A percentile compares a stretch with the other conserved stretches of the same genome.
Evolutionary conservation across 2,888 invertebrate genomes (phyloP).

Genomic region (Parthenolecanium corni): DNA sequence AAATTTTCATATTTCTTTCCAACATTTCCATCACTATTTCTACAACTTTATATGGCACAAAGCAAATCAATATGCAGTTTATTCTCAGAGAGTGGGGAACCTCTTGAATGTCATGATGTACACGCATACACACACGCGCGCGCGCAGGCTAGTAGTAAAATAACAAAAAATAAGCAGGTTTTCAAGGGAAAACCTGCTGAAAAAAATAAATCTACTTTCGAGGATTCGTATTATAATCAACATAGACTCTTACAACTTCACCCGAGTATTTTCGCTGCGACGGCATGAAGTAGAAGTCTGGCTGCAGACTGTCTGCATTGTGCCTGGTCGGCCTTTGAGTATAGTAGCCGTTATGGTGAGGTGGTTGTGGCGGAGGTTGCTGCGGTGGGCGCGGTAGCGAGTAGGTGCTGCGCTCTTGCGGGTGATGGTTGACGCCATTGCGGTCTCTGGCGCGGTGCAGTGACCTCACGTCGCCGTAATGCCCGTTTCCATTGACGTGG

Average conservation of each 20-base stretch:
- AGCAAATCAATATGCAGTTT: not conserved
- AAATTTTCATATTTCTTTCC: too few relatives aligned
- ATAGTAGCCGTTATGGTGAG: conserved; percentile 36
- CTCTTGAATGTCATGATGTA: not conserved
- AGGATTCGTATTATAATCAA: conserved; percentile 63
- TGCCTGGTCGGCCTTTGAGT: conserved; percentile 36
- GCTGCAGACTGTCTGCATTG: conserved; percentile 43
- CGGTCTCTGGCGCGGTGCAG: conserved; percentile 46
- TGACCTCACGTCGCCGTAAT: conserved; percentile 50
- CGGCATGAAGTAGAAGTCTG: conserved; percentile 92
- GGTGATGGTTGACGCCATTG: conserved; percentile 32
- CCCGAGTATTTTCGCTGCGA: conserved; percentile 87
- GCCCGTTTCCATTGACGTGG: conserved; percentile 36
- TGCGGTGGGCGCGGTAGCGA: conserved; percentile 57
- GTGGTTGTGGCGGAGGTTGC: conserved; percentile 37
- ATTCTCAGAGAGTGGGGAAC: not conserved
- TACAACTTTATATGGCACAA: not conserved
- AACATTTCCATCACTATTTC: too few relatives aligned
- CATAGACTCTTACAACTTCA: conserved; percentile 73
- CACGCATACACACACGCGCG: too few relatives aligned
- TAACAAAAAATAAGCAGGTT: too few relatives aligned
- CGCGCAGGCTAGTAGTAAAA: not conserved
- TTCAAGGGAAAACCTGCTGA: too few relatives aligned
- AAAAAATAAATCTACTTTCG: conserved; percentile 40
- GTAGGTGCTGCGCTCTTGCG: conserved; percentile 51